Percentiles rank a stretch among this genome's conserved stretches.
phyloP scores from a whole-genome alignment of 2,797 vertebrate species.

The Buceros bicornis region DNA sequence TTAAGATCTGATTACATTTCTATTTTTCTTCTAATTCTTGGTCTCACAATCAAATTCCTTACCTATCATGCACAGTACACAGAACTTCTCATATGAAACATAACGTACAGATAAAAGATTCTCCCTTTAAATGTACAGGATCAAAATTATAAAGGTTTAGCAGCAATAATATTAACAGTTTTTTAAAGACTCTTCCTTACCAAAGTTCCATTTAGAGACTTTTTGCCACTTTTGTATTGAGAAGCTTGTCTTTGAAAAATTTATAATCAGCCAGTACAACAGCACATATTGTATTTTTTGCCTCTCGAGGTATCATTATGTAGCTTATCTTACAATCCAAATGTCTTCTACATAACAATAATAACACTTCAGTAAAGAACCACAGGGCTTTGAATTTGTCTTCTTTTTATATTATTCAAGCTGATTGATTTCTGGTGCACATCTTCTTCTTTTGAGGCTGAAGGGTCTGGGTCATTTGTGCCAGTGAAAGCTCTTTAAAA shows the following conservation, averaged over 20 bases:
- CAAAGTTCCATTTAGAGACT: background rate
- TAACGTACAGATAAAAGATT: background rate
- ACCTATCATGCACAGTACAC: background rate
- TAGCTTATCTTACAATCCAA: background rate
- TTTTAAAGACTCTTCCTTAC: background rate
- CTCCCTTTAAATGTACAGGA: background rate
- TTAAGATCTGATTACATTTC: background rate
- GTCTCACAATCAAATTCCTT: background rate
- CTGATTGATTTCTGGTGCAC: accelerated
- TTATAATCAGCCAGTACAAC: background rate
- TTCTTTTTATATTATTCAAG: background rate
- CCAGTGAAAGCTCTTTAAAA: background rate
- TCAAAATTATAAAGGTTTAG: background rate
- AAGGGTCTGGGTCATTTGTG: background rate
- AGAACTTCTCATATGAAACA: background rate
- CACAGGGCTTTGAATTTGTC: background rate
- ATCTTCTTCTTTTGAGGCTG: background rate
- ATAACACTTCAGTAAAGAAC: background rate
- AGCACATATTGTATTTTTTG: background rate
- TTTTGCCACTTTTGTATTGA: background rate
- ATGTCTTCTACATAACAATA: background rate
- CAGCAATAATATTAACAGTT: background rate
- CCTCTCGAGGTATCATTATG: background rate
- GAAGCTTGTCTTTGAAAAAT: background rate
- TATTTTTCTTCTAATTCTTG: background rate